Percentiles rank a stretch among this genome's conserved stretches.
Evolutionary conservation across 2,113 vertebrate species (phyloP).

Genomic region (Myrmecophaga tridactyla): DNA sequence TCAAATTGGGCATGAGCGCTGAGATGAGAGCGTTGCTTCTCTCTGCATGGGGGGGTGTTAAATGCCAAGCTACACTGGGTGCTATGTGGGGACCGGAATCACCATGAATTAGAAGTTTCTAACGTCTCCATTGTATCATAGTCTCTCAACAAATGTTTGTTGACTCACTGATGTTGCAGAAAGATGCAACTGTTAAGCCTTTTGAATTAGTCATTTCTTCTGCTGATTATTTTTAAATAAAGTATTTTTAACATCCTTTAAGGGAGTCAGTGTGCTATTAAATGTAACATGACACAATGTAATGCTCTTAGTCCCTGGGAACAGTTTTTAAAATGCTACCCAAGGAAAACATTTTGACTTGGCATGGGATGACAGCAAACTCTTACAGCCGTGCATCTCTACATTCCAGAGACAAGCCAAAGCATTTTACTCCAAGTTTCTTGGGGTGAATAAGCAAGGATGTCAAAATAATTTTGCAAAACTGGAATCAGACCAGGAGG

Average conservation of each 20-base stretch:
- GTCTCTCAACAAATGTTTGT: not conserved
- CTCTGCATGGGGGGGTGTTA: not conserved
- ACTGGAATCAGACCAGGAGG: not conserved
- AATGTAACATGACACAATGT: not conserved
- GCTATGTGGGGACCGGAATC: not conserved
- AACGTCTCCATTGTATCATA: not conserved
- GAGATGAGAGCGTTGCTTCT: not conserved
- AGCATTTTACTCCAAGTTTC: not conserved
- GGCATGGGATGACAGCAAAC: not conserved
- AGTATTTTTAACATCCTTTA: slow-evolving; percentile 8
- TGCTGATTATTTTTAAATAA: not conserved
- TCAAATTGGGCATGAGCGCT: not conserved
- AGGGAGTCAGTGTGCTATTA: not conserved
- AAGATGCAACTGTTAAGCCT: not conserved
- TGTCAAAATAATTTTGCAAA: not conserved
- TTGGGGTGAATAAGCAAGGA: not conserved
- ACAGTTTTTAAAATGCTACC: not conserved
- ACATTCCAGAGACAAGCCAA: rapidly evolving
- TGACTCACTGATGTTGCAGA: not conserved
- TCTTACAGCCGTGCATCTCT: rapidly evolving
- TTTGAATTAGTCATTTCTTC: not conserved
- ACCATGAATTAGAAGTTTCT: not conserved
- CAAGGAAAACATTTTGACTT: not conserved
- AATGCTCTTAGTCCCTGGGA: not conserved
- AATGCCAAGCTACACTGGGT: not conserved